Base-by-base conservation (phyloP, 1,140 invertebrate species). In the Tetramorium simillimum region DNA sequence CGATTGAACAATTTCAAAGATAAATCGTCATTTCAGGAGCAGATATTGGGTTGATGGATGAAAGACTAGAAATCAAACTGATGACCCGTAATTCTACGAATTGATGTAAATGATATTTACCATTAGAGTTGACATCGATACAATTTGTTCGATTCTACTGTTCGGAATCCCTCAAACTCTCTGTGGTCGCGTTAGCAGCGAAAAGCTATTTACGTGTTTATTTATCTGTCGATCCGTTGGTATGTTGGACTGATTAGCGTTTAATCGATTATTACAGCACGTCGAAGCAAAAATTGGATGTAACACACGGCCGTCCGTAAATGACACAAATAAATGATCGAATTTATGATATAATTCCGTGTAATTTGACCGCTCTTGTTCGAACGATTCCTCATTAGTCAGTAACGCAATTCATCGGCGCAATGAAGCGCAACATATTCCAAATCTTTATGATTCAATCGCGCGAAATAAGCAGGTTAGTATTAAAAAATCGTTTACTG, bases 181-280 rank as follows among this genome's bases (percentile, higher is more conserved):
- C 16, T 40, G 70, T 18, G 56, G 56, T 75, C 21, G 10, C 40
- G 7, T 60, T 56, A 60, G 53, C 40, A 73, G 43, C 10, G 53
- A 70, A 58, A 75, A 28, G 53, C 67, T 24, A 82, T 82, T 43
- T 60, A 14, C 18, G 24, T 82, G 58, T 60, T 75, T 62, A 84
- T 84, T 75, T 84, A 84, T 84, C 72, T 75, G 53, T 46, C 80
- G 53, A 46, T 60, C 33, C 53, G 12, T 60, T 18, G 40, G 70
- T 75, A 33, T 60, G 43, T 60, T 33, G 56, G 80, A 84, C 43
- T 84, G 69, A 82, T 60, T 73, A 82, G 80, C 67, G 67, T 73
- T 84, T 73, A 84, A 84, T 84, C 80, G 53, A 84, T 84, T 75
- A 75, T 73, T 84, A 60, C 69, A 37, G n/a, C 53, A 37, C 43